Base-by-base conservation (phyloP, 2,888 invertebrate genomes). In the Seira sanloemensis region DNA sequence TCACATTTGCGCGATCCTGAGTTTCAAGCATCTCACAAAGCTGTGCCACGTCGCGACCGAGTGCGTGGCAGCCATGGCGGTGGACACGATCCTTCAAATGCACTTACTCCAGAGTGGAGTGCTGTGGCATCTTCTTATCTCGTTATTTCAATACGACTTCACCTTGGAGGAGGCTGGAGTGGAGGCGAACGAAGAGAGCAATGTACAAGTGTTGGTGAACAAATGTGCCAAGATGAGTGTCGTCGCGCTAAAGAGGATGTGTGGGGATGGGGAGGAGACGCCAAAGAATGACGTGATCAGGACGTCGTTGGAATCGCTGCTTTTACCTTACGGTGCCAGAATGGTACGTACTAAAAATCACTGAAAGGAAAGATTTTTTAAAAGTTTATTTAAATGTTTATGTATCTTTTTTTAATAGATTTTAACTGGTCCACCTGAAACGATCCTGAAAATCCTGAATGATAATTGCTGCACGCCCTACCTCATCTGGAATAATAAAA, bases 401-500 rank as follows among this genome's bases (percentile, higher is more conserved):
- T 19, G 12, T n/a, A 78, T 71, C 78, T 66, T 81, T 62, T 71
- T 73, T 71, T 71, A 2, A 46, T 62, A 86, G 87, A 66, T 88
- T 84, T 91, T 88, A 54, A 89, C 88, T 46, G 86, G 86, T 62
- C 87, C 88, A 91, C 23, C 90, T 94, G 93, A 87, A 81, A 78
- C 85, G 1, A 93, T 98, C 68, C 92, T 99, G 78, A 99, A 99
- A 92, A 94, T 95, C 16, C 91, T 99, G n/a, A 99, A 97, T 90
- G 97, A 97, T 54, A 99, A 99, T 91, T 96, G 97, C 90, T 96
- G 97, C 88, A 98, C 96, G 90, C 99, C 99, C 0, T 98, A 99
- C 91, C 93, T 99, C 25, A 95, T 99, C 65, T 99, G 99, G 99
- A 97, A 99, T 92, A 99, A 99, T 92, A 95, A 96, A 5, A 99